Evolutionary conservation across 2,797 vertebrate genomes (phyloP).

Genomic region (Aldrovandia affinis): DNA sequence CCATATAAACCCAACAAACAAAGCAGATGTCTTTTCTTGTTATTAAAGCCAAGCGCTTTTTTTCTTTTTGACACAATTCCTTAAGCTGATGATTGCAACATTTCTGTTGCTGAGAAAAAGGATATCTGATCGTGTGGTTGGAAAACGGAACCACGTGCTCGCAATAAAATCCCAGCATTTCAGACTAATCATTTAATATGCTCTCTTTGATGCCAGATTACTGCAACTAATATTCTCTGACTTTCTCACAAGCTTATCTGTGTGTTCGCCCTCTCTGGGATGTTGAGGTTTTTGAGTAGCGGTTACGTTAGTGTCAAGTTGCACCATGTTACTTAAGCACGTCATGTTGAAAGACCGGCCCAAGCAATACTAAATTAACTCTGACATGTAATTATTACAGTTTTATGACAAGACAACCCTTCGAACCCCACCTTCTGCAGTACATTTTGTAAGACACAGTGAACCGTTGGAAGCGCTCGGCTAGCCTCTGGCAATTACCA

Average conservation of each 20-base stretch:
- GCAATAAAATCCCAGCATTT: neutral
- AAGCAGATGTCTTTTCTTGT: slow-evolving; percentile 35
- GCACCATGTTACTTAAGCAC: slow-evolving; percentile 70
- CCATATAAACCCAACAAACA: neutral
- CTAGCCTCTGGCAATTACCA: slow-evolving; percentile 63
- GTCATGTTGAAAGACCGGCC: slow-evolving; percentile 77
- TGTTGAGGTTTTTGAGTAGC: slow-evolving; percentile 56
- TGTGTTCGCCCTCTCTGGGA: slow-evolving; percentile 23
- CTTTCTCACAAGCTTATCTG: neutral
- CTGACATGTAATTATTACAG: slow-evolving; percentile 85
- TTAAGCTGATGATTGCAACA: slow-evolving; percentile 41
- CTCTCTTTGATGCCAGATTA: slow-evolving; percentile 13
- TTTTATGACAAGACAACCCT: slow-evolving; percentile 82
- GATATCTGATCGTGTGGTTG: neutral
- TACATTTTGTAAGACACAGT: slow-evolving; percentile 66
- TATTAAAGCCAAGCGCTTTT: too few species aligned
- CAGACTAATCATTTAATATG: slow-evolving; percentile 17
- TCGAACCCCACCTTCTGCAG: slow-evolving; percentile 76
- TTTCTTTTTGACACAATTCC: slow-evolving; percentile 49
- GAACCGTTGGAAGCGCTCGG: slow-evolving; percentile 65
- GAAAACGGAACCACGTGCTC: slow-evolving; percentile 20
- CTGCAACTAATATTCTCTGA: slow-evolving; percentile 15
- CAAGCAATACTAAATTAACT: slow-evolving; percentile 77
- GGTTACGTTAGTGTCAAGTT: slow-evolving; percentile 76
- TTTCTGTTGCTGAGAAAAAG: slow-evolving; percentile 13